Base-by-base conservation (phyloP, 2,113 vertebrate species). In the Alces alces region DNA sequence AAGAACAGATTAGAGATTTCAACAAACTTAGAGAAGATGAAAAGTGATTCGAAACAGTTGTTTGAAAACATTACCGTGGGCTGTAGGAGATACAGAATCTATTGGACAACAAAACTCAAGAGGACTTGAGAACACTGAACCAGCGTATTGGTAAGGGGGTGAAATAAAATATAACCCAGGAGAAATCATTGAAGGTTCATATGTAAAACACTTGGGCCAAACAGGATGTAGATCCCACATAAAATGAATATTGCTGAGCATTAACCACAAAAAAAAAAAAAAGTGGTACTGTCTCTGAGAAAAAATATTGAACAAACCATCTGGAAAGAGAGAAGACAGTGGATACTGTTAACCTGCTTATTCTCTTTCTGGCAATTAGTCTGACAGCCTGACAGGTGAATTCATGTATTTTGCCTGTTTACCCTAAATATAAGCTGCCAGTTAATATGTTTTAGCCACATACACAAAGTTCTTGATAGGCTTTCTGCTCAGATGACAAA, bases 1-100 rank as follows among this genome's bases (percentile, higher is more conserved):
- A 96, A 88, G 8, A 91, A 86, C 23, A 89, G 39, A 92, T 45
- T 33, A 97, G 50, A 95, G 52, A 95, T 45, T 91, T 70, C 80
- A 87, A 91, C 2, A 96, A 45, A 70, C 66, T 89, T 86, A 47
- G 6, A 84, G 21, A 93, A 89, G 66, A 86, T 17, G 21, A 55
- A 52, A 95, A 93, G 27, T 45, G 30, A 84, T 50, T 61, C 30
- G 28, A 91, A 78, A 91, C 7, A 61, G 47, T 33, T 73, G 6
- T 70, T 21, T 82, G 52, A 58, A 86, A 70, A 91, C 58, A 80
- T 33, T 45, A 57, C 2, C 2, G 17, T 25, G n/a, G n/a, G 33
- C 30, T 83, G 9, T 43, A 57, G 64, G 2, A 52, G 50, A 78
- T 27, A 61, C 0, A 43, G 57, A 61, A n/a, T 15, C 47, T 86